A percentile compares a stretch with the other conserved stretches of the same genome.
These are phyloP conservation scores for Podabrus alpinus DNA, from an alignment of 2,888 invertebrate genomes.

Conservation along the genomic window DNA sequence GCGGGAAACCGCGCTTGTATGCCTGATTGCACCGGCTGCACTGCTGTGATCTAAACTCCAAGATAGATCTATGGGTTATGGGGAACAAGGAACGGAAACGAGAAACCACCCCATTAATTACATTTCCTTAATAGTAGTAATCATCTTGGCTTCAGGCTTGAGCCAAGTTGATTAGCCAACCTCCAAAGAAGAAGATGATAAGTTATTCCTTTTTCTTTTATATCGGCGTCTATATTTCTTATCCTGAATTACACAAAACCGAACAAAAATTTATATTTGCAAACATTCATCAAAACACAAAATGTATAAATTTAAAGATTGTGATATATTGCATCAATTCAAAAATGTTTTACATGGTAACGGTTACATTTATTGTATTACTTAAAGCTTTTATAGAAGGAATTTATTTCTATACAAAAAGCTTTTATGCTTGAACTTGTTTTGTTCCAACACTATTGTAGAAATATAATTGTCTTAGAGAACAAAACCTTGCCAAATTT, in stretches of 20 bases:
- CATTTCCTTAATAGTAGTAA: too few species aligned
- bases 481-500: constrained; percentile 17
- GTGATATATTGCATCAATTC: not conserved
- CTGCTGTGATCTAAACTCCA: too few species aligned
- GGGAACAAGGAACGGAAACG: too few species aligned
- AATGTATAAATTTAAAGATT: not conserved
- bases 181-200: too few species aligned
- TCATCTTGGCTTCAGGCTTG: too few species aligned
- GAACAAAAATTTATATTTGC: not conserved
- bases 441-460: constrained; percentile 21
- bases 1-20: too few species aligned
- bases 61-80: too few species aligned
- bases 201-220: not conserved
- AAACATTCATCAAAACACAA: not conserved
- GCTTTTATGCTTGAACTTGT: constrained; percentile 15
- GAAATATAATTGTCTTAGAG: constrained; percentile 16
- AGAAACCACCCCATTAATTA: too few species aligned
- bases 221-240: not conserved
- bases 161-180: too few species aligned
- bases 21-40: too few species aligned
- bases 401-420: constrained; percentile 18
- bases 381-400: not conserved
- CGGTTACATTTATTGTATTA: constrained; percentile 7
- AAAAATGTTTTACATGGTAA: constrained; percentile 1
- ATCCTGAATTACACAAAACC: not conserved